Conservation (phyloP, 2,888 invertebrate genomes). For the Hemicrepidius hirtus region DNA sequence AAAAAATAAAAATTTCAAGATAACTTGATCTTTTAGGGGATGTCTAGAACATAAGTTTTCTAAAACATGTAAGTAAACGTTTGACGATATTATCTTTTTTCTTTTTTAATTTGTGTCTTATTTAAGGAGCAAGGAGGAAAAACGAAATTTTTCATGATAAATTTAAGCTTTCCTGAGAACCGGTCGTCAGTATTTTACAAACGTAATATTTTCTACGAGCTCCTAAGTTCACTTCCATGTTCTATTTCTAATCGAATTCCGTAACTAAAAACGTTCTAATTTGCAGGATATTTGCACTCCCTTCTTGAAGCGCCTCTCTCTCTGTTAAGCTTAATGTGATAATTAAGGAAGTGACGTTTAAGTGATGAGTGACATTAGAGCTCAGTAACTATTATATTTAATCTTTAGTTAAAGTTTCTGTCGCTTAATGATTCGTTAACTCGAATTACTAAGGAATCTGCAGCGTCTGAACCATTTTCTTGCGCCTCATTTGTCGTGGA, state of each 20-base stretch:
- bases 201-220: too few species aligned
- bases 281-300: constrained; percentile 27
- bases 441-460: constrained; percentile 67
- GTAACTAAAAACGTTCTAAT: constrained; percentile 16
- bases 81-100: too few species aligned
- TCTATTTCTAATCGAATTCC: constrained; percentile 7
- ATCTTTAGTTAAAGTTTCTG: constrained; percentile 70
- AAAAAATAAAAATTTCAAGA: too few species aligned
- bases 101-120: too few species aligned
- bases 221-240: too few species aligned
- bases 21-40: too few species aligned
- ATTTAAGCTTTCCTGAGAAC: background rate
- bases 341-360: constrained; percentile 72
- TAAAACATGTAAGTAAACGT: too few species aligned
- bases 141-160: too few species aligned
- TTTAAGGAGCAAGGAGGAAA: too few species aligned
- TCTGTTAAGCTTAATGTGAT: constrained; percentile 67
- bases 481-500: constrained; percentile 47
- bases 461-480: constrained; percentile 61
- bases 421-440: constrained; percentile 71
- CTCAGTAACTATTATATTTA: constrained; percentile 72
- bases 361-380: constrained; percentile 72
- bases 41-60: too few species aligned
- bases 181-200: background rate
- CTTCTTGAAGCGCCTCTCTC: constrained; percentile 50